Conservation (phyloP, 2,113 vertebrate species). For the Myotis davidii region DNA sequence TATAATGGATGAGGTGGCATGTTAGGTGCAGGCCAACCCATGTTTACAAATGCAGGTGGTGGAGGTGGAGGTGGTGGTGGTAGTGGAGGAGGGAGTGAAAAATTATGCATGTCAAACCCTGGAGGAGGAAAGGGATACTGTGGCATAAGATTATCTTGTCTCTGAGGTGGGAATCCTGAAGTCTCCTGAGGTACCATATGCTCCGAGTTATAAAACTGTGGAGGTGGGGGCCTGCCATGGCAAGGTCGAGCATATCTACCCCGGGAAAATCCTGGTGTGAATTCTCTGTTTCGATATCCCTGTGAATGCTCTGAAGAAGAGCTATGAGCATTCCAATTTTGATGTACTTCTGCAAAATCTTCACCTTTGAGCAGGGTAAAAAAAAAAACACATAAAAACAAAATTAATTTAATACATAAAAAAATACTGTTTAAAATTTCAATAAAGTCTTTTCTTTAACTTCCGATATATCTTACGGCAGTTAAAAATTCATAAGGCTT, state of each 20-base stretch:
- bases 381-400: not conserved
- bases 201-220: slow-evolving; percentile 67
- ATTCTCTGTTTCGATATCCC: slow-evolving; percentile 71
- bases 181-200: slow-evolving; percentile 62
- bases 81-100: slow-evolving; percentile 54
- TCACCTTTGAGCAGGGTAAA: slow-evolving; percentile 68
- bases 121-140: slow-evolving; percentile 80
- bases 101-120: slow-evolving; percentile 66
- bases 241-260: slow-evolving; percentile 32
- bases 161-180: slow-evolving; percentile 64
- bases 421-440: slow-evolving; percentile 20
- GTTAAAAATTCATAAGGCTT: not conserved
- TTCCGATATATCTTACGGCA: not conserved
- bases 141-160: slow-evolving; percentile 68
- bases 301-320: slow-evolving; percentile 65
- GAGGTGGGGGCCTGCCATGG: slow-evolving; percentile 56
- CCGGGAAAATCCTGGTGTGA: slow-evolving; percentile 68
- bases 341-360: slow-evolving; percentile 69
- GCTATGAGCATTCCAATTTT: slow-evolving; percentile 66
- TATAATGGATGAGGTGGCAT: slow-evolving; percentile 41
- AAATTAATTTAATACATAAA: slow-evolving; percentile 11
- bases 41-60: slow-evolving; percentile 35
- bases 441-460: not conserved
- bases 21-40: slow-evolving; percentile 78
- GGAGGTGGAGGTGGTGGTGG: slow-evolving; percentile 27